phyloP scores from a whole-genome alignment of 2,113 vertebrate species.

The Coracopsis vasa region DNA sequence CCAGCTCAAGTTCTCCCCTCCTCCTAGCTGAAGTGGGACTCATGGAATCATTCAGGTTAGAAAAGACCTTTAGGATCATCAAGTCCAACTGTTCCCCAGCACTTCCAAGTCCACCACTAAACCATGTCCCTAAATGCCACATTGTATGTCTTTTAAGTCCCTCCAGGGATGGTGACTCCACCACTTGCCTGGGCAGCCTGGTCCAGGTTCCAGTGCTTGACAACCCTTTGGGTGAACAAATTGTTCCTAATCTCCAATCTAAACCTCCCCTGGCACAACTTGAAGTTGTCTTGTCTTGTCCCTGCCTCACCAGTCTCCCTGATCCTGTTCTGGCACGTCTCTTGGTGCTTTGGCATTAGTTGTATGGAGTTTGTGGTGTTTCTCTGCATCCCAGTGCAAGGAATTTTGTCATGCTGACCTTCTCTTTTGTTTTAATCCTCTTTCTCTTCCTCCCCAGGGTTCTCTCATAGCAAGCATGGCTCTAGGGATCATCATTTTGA shows the following conservation, averaged over 20 bases:
- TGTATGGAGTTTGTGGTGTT: neutral
- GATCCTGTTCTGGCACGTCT: neutral
- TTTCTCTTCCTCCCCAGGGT: conserved; percentile 77
- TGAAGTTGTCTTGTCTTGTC: neutral
- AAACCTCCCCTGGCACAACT: neutral
- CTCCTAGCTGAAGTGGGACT: neutral
- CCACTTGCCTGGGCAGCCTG: neutral
- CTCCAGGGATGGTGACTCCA: neutral
- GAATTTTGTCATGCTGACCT: neutral
- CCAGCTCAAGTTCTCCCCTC: neutral
- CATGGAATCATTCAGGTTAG: neutral
- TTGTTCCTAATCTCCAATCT: neutral
- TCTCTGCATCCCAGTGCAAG: neutral
- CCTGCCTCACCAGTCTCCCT: neutral
- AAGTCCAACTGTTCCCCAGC: neutral
- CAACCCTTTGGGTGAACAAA: neutral
- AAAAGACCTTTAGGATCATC: accelerated
- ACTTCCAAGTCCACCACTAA: neutral
- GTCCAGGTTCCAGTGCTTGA: neutral
- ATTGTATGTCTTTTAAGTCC: neutral
- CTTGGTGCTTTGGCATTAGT: neutral
- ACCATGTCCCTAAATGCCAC: neutral
- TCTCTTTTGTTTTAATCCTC: neutral
- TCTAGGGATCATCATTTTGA: conserved; percentile 91
- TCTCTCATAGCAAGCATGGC: conserved; percentile 97